These are phyloP conservation scores for Clanis bilineata DNA, from an alignment of 2,888 invertebrate genomes.

Conservation along the genomic window DNA sequence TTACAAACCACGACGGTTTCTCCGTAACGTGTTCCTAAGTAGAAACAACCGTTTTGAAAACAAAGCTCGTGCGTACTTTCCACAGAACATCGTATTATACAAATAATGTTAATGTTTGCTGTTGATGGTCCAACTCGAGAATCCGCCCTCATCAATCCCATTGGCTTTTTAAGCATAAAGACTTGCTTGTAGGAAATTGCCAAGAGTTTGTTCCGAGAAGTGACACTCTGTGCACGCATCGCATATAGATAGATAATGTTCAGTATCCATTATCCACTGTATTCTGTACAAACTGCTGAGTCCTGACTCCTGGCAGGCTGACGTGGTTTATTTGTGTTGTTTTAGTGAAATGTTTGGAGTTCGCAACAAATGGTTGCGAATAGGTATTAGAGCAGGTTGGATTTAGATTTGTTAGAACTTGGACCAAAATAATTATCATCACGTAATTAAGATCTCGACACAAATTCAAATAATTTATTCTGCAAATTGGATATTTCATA, in stretches of 20 bases:
- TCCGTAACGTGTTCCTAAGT: conserved; percentile 51
- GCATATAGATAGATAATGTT: background rate
- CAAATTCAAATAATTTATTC: too few species aligned
- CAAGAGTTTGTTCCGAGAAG: conserved; percentile 1
- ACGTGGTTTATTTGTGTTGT: conserved; percentile 1
- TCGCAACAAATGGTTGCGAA: background rate
- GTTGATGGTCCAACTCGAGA: conserved; percentile 13
- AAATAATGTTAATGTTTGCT: conserved; percentile 38
- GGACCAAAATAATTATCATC: background rate
- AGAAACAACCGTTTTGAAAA: conserved; percentile 65
- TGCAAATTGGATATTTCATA: too few species aligned
- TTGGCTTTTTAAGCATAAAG: conserved; percentile 9
- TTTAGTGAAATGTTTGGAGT: background rate
- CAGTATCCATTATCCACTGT: background rate
- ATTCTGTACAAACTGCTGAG: too few species aligned
- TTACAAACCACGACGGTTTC: conserved; percentile 54
- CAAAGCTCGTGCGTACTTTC: conserved; percentile 52
- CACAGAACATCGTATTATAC: conserved; percentile 47
- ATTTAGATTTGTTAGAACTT: background rate
- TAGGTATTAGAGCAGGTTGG: background rate
- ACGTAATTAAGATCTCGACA: background rate
- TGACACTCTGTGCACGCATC: background rate
- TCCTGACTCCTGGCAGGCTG: background rate
- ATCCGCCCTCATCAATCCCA: conserved; percentile 16
- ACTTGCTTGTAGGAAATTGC: conserved; percentile 18